Conservation (phyloP, 2,797 vertebrate species). For the Tapera naevia region DNA sequence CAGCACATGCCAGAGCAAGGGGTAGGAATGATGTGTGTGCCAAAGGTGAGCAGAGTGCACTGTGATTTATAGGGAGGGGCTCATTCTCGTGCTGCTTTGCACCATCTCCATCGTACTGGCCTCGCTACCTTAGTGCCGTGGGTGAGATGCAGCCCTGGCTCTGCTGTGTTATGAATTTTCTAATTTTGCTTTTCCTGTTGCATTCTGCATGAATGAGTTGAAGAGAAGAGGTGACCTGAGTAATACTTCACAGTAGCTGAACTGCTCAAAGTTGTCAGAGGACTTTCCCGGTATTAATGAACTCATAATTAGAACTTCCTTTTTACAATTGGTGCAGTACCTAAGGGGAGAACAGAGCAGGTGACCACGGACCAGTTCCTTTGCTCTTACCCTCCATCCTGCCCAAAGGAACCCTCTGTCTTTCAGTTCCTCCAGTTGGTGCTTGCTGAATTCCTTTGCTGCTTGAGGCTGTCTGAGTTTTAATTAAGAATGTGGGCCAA, state of each 20-base stretch:
- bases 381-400: neutral
- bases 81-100: neutral
- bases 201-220: neutral
- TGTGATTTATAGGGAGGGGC: neutral
- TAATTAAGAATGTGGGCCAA: neutral
- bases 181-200: neutral
- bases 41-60: accelerated
- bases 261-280: neutral
- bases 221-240: neutral
- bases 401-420: neutral
- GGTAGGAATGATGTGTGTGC: neutral
- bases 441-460: neutral
- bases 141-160: neutral
- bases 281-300: neutral
- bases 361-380: neutral
- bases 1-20: neutral
- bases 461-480: neutral
- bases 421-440: neutral
- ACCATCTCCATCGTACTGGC: neutral
- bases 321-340: neutral
- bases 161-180: neutral
- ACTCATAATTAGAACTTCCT: neutral
- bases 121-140: neutral
- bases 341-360: neutral
- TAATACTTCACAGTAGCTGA: neutral